phyloP scores from a whole-genome alignment of 2,797 vertebrate genomes.

The Hippopotamyrus pictus region DNA sequence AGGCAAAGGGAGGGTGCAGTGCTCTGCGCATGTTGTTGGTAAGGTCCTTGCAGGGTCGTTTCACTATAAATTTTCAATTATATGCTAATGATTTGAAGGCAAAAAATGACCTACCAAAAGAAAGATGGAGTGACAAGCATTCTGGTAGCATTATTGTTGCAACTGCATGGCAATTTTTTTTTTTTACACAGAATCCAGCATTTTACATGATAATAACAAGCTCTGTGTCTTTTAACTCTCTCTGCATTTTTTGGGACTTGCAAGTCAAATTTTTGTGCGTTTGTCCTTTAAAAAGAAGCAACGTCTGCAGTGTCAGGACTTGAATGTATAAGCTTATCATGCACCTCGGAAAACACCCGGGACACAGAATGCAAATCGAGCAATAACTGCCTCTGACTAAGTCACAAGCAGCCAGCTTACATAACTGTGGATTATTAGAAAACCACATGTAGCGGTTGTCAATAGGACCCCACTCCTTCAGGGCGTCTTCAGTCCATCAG shows the following conservation, averaged over 20 bases:
- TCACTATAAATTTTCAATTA: neutral
- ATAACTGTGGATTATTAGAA: slow-evolving; percentile 22
- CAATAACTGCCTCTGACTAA: neutral
- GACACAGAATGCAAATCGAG: neutral
- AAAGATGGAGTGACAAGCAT: neutral
- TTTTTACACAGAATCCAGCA: neutral
- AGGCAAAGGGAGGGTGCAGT: slow-evolving; percentile 69
- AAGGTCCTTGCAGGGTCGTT: slow-evolving; percentile 29
- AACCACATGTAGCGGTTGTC: slow-evolving; percentile 6
- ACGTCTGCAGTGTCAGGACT: neutral
- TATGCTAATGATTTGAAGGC: neutral
- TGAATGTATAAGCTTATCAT: neutral
- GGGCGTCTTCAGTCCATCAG: neutral
- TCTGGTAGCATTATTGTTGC: neutral
- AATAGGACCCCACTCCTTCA: neutral
- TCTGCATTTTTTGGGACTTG: neutral
- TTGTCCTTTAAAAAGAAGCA: neutral
- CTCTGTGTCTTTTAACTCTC: neutral
- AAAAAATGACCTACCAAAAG: neutral
- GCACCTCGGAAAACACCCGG: neutral
- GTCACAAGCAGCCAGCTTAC: neutral
- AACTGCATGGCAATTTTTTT: neutral
- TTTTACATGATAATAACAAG: neutral
- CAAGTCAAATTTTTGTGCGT: neutral
- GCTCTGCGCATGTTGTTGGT: slow-evolving; percentile 79